Evolutionary conservation across 2,888 invertebrate genomes (phyloP).

Genomic region (Nymphalis c-album): DNA sequence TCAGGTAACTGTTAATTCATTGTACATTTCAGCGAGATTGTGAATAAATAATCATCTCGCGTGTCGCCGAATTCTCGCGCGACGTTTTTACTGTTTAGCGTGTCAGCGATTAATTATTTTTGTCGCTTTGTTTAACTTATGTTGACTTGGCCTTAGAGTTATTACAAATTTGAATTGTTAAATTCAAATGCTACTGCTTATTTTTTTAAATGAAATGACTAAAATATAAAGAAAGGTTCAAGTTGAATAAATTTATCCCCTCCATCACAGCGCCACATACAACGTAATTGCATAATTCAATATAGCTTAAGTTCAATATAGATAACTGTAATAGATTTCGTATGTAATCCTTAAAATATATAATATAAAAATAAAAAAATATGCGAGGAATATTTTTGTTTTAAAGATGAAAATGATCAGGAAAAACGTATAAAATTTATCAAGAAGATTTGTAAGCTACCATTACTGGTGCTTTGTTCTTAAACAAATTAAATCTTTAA

Average conservation of each 20-base stretch:
- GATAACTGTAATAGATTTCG: no score
- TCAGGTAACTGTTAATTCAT: conserved; percentile 75
- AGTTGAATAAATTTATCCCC: neutral
- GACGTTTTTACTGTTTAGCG: conserved; percentile 54
- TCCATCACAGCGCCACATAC: neutral
- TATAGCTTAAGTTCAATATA: no score
- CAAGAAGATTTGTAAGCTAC: no score
- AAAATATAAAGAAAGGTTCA: neutral
- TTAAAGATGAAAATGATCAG: no score
- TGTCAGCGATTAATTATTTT: conserved; percentile 72
- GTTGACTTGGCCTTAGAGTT: conserved; percentile 70
- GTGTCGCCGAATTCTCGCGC: conserved; percentile 46
- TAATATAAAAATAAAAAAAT: no score
- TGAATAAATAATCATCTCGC: conserved; percentile 52
- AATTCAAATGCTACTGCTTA: conserved; percentile 52
- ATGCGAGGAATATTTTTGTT: no score
- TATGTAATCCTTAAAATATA: no score
- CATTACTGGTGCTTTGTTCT: no score
- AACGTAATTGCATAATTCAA: no score
- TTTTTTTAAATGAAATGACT: conserved; percentile 36
- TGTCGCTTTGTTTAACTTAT: conserved; percentile 71
- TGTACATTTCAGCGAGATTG: conserved; percentile 66
- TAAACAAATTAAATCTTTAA: no score
- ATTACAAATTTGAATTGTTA: conserved; percentile 73
- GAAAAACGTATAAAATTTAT: no score